phyloP scores from a whole-genome alignment of 2,888 invertebrate genomes.

The Idaea straminata region DNA sequence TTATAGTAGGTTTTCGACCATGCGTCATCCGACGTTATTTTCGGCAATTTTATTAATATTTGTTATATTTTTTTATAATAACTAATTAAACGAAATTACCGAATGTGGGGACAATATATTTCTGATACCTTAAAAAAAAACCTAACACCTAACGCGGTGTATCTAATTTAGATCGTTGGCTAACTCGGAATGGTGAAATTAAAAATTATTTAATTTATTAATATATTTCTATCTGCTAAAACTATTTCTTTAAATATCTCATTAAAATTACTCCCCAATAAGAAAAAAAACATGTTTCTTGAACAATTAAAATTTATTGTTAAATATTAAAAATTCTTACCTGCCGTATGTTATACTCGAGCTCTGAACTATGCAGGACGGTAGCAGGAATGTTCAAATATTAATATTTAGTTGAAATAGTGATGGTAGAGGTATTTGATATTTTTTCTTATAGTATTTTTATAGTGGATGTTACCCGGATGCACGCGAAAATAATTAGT shows the following conservation, averaged over 20 bases:
- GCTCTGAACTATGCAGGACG: neutral
- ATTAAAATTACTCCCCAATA: neutral
- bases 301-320: constrained; percentile 29
- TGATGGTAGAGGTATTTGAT: neutral
- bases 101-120: too few relatives aligned
- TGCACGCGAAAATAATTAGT: too few relatives aligned
- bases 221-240: neutral
- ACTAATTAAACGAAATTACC: too few relatives aligned
- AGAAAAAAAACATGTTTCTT: constrained; percentile 16
- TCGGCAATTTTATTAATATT: too few relatives aligned
- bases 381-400: constrained; percentile 1
- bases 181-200: neutral
- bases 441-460: neutral
- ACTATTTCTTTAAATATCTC: neutral
- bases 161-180: too few relatives aligned
- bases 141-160: too few relatives aligned
- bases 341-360: neutral
- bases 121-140: too few relatives aligned
- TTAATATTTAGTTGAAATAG: neutral
- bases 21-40: too few relatives aligned
- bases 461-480: neutral
- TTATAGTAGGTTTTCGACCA: too few relatives aligned
- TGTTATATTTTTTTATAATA: too few relatives aligned
- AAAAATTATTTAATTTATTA: neutral
- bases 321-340: constrained; percentile 23